Conservation (phyloP, 2,888 invertebrate species). For the Electrophaes corylata region DNA sequence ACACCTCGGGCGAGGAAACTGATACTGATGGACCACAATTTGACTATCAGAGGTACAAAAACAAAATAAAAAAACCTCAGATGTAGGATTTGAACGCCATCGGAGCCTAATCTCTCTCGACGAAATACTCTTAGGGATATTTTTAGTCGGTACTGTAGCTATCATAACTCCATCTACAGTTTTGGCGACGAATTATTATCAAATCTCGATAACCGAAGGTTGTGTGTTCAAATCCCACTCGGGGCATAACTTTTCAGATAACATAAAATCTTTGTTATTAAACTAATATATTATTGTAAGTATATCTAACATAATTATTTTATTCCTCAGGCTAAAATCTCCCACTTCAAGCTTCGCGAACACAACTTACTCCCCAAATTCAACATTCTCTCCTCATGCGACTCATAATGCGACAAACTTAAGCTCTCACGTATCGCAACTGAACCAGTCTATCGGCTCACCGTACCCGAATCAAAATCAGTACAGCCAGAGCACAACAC, state of each 20-base stretch:
- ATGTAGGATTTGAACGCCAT: too few species aligned
- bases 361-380: slow-evolving; percentile 77
- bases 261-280: too few species aligned
- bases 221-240: too few species aligned
- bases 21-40: slow-evolving; percentile 78
- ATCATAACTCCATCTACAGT: too few species aligned
- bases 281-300: too few species aligned
- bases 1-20: slow-evolving; percentile 87
- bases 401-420: slow-evolving; percentile 52
- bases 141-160: too few species aligned
- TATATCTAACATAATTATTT: background rate
- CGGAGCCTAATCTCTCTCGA: too few species aligned
- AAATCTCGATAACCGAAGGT: too few species aligned
- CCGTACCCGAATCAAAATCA: slow-evolving; percentile 40
- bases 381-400: slow-evolving; percentile 61
- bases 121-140: too few species aligned
- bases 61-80: too few species aligned
- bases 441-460: slow-evolving; percentile 63
- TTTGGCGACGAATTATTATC: too few species aligned
- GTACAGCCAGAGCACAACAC: slow-evolving; percentile 38
- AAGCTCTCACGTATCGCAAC: slow-evolving; percentile 57
- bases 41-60: slow-evolving; percentile 57
- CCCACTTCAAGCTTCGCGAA: slow-evolving; percentile 74
- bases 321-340: slow-evolving; percentile 62
- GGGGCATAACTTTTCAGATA: too few species aligned